phyloP scores from a whole-genome alignment of 2,888 invertebrate species.

The Ceriagrion tenellum region DNA sequence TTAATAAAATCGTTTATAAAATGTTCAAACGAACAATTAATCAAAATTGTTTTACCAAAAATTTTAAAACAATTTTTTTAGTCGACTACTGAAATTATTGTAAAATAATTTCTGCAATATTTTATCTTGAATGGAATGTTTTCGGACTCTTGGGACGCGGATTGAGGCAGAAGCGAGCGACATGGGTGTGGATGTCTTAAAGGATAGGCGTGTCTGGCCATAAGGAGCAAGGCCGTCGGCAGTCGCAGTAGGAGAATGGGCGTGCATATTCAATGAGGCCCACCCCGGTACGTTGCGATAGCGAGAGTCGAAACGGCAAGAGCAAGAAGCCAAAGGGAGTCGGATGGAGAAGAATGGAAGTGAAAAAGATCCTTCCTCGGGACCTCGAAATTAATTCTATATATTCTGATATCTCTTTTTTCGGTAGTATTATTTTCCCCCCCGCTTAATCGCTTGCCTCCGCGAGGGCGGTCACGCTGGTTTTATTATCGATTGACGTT shows the following conservation, averaged over 20 bases:
- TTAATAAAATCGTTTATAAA: no score
- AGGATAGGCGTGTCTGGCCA: not conserved
- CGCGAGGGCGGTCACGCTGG: not conserved
- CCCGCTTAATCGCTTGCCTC: not conserved
- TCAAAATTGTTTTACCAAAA: no score
- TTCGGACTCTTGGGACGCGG: not conserved
- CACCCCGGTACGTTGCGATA: not conserved
- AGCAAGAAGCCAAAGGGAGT: not conserved
- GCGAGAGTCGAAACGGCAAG: not conserved
- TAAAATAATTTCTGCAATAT: no score
- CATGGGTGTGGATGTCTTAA: not conserved
- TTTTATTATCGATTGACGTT: not conserved
- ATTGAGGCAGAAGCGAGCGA: not conserved
- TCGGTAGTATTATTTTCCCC: not conserved
- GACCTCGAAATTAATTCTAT: conserved; percentile 40
- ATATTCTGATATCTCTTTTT: conserved; percentile 56
- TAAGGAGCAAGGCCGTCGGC: conserved; percentile 62
- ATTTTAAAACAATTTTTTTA: no score
- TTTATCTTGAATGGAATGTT: no score
- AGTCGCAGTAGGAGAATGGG: conserved; percentile 13
- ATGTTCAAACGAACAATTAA: no score
- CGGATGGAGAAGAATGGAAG: not conserved
- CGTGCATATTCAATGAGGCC: conserved; percentile 55
- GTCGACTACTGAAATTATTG: no score
- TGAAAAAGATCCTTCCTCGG: not conserved